phyloP scores from a whole-genome alignment of 2,113 vertebrate species.

The Cebus imitator region DNA sequence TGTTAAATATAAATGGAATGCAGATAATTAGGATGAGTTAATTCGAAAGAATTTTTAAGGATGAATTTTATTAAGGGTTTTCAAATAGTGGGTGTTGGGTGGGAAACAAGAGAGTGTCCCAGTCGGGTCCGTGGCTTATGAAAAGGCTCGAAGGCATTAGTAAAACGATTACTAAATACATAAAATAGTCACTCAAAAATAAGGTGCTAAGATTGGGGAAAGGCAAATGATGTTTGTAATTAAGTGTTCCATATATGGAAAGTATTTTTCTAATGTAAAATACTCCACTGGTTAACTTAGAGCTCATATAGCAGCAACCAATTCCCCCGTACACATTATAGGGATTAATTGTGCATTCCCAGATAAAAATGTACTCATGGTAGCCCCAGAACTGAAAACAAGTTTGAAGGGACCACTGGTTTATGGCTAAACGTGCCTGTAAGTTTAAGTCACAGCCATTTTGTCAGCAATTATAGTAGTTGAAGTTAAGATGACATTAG shows the following conservation, averaged over 20 bases:
- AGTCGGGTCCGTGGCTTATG: not conserved
- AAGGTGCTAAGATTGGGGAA: not conserved
- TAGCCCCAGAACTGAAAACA: conserved; percentile 14
- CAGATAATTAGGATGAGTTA: not conserved
- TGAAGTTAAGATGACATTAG: not conserved
- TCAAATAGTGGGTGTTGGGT: conserved; percentile 21
- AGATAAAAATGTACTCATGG: not conserved
- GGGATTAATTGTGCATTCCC: not conserved
- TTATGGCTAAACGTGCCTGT: not conserved
- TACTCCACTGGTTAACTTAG: not conserved
- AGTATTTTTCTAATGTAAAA: not conserved
- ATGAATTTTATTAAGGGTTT: not conserved
- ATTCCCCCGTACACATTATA: not conserved
- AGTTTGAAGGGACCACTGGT: not conserved
- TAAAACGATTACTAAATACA: not conserved
- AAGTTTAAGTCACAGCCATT: conserved; percentile 5
- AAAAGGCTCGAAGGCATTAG: not conserved
- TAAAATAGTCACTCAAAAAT: not conserved
- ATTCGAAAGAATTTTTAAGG: conserved; percentile 22
- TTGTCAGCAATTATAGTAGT: not conserved
- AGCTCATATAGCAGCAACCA: not conserved
- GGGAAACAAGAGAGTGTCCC: not conserved
- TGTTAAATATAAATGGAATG: conserved; percentile 8
- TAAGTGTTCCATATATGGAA: not conserved
- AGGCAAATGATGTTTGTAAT: not conserved